Conservation (phyloP, 2,888 invertebrate genomes). For the Hirtodrosophila trivittata region DNA sequence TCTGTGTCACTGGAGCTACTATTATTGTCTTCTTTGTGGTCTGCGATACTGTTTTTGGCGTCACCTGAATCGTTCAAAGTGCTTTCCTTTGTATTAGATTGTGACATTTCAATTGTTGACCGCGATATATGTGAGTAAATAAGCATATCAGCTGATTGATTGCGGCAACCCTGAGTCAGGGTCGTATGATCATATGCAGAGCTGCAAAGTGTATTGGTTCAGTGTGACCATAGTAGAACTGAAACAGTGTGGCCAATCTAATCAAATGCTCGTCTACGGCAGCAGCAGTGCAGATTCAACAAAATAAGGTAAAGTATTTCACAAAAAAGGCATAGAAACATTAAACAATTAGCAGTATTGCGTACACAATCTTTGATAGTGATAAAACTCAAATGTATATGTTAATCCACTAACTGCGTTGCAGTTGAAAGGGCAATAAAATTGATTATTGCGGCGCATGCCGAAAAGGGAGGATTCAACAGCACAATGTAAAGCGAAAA, state of each 20-base stretch:
- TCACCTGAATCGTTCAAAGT: neutral
- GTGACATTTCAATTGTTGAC: constrained; percentile 40
- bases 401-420: constrained; percentile 12
- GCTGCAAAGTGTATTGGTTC: constrained; percentile 5
- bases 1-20: constrained; percentile 42
- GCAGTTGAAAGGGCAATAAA: constrained; percentile 27
- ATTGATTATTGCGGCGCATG: constrained; percentile 79
- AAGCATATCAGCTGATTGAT: constrained; percentile 40
- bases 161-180: constrained; percentile 28
- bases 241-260: constrained; percentile 46
- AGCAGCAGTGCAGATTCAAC: constrained; percentile 73
- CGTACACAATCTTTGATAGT: constrained; percentile 9
- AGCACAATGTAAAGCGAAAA: constrained; percentile 41
- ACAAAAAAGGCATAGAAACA: constrained; percentile 38
- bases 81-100: neutral
- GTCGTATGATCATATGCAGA: constrained; percentile 2
- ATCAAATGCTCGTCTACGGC: constrained; percentile 41
- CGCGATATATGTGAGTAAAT: constrained; percentile 16
- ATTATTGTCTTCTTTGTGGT: constrained; percentile 6
- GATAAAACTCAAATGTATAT: constrained; percentile 20
- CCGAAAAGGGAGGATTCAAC: constrained; percentile 74
- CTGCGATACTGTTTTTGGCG: neutral
- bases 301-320: constrained; percentile 74
- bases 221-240: constrained; percentile 21
- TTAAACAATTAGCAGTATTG: constrained; percentile 53